Evolutionary conservation across 2,797 vertebrate genomes (phyloP).

Genomic region (Sebastes itinus): DNA sequence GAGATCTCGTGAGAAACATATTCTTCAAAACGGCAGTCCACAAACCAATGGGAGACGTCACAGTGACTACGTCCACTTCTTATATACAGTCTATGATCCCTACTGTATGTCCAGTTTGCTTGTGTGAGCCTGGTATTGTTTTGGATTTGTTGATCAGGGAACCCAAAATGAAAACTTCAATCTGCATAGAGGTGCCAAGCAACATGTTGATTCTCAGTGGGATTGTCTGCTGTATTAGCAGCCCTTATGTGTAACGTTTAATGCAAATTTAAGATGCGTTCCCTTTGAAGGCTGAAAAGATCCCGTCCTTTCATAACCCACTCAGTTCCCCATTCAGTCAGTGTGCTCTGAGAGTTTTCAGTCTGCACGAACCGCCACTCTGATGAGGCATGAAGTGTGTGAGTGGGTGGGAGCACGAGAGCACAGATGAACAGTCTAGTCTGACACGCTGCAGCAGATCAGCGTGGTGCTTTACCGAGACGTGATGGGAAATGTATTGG

Average conservation of each 20-base stretch:
- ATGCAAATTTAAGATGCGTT: not conserved
- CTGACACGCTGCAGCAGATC: constrained; percentile 14
- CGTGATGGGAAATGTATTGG: constrained; percentile 35
- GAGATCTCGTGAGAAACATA: not conserved
- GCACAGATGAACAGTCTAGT: not conserved
- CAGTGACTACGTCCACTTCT: too few relatives aligned
- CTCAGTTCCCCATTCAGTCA: not conserved
- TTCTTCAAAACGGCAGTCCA: not conserved
- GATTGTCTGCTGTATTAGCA: not conserved
- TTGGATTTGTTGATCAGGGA: not conserved
- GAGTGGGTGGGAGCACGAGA: constrained; percentile 15
- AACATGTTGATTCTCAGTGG: not conserved
- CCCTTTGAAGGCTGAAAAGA: not conserved
- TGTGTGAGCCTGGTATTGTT: not conserved
- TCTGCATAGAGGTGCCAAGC: not conserved
- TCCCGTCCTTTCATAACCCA: not conserved
- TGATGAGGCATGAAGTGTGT: constrained; percentile 16
- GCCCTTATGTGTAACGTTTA: not conserved
- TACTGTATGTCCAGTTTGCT: not conserved
- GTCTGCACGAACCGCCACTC: constrained; percentile 6
- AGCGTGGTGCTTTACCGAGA: not conserved
- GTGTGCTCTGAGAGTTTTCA: constrained; percentile 10
- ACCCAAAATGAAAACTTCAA: not conserved
- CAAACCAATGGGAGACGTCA: too few relatives aligned
- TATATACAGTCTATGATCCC: too few relatives aligned